phyloP scores from a whole-genome alignment of 2,113 vertebrate genomes.

The Cnemophilus loriae region DNA sequence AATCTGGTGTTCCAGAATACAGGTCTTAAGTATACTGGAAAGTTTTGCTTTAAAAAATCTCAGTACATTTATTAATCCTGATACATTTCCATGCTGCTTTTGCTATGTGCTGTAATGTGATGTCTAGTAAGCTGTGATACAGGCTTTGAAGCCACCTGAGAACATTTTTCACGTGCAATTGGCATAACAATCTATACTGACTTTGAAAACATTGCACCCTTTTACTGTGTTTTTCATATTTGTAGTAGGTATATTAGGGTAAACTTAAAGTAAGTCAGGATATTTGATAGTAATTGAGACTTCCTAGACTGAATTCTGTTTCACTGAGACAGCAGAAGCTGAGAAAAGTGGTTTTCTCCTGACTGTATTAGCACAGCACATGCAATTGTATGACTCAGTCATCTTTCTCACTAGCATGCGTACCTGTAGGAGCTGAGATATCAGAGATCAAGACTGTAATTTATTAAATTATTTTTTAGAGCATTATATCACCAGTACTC shows the following conservation, averaged over 20 bases:
- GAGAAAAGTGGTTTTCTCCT: background rate
- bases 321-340: background rate
- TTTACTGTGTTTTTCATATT: background rate
- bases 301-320: background rate
- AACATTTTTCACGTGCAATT: background rate
- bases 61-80: background rate
- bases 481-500: background rate
- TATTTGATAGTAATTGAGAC: background rate
- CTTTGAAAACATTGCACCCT: background rate
- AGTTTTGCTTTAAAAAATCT: background rate
- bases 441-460: background rate
- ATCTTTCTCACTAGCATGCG: background rate
- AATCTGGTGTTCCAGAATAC: background rate
- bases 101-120: background rate
- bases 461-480: background rate
- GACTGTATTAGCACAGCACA: background rate
- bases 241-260: background rate
- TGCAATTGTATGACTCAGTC: background rate
- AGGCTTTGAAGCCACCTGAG: background rate
- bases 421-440: background rate
- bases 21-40: background rate
- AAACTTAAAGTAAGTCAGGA: background rate
- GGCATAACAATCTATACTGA: background rate
- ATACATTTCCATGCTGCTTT: background rate
- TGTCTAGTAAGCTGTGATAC: background rate